Conservation (phyloP, 1,140 invertebrate genomes). For the Bradynema listronoti region DNA sequence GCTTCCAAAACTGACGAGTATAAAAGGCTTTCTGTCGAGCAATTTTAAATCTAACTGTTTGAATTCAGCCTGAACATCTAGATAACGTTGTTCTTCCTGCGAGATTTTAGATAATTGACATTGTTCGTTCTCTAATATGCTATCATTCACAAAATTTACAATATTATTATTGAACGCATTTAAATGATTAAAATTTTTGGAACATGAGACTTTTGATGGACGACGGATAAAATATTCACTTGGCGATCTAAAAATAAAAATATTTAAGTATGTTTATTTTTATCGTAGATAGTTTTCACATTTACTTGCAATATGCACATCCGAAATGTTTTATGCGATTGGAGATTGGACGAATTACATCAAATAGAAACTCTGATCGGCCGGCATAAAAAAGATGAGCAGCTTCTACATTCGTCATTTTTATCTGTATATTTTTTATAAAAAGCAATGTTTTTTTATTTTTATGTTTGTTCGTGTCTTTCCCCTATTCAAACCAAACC, state of each 20-base stretch:
- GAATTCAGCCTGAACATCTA: slow-evolving; percentile 25
- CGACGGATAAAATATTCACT: no score
- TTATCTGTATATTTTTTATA: no score
- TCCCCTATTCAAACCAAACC: no score
- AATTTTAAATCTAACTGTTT: slow-evolving; percentile 35
- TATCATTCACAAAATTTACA: neutral
- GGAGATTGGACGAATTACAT: slow-evolving; percentile 44
- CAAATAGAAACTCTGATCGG: slow-evolving; percentile 46
- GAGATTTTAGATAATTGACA: neutral
- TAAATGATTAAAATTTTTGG: no score
- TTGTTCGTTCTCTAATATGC: neutral
- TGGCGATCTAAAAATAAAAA: no score
- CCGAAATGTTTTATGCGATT: slow-evolving; percentile 54
- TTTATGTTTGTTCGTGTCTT: no score
- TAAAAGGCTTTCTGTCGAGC: slow-evolving; percentile 36
- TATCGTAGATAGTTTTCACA: no score
- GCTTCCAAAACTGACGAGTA: slow-evolving; percentile 52
- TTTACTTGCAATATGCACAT: slow-evolving; percentile 43
- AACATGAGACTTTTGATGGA: no score
- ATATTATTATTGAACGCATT: neutral
- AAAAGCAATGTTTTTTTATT: no score
- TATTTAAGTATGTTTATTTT: no score
- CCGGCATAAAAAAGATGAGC: slow-evolving; percentile 50
- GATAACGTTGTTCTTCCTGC: slow-evolving; percentile 21
- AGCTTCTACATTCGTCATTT: slow-evolving; percentile 41